Conservation (phyloP, 2,797 vertebrate species). For the Carcharodon carcharias region DNA sequence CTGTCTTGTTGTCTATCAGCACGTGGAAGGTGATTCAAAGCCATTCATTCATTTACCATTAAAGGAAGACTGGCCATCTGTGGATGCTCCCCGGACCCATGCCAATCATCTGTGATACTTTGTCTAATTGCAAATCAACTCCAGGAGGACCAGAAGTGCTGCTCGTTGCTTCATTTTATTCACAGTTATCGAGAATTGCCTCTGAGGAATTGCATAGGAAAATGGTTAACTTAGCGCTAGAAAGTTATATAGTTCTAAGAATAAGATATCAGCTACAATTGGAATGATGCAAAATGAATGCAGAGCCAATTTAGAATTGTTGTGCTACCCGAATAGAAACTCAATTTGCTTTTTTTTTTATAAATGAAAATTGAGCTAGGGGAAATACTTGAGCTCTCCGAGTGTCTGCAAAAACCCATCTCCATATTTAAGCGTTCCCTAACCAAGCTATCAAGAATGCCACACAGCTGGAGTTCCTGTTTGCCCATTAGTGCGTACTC, state of each 20-base stretch:
- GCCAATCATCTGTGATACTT: background rate
- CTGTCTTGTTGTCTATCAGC: conserved; percentile 20
- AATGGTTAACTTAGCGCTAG: background rate
- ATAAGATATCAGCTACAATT: background rate
- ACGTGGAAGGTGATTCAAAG: background rate
- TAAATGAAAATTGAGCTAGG: background rate
- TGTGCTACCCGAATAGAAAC: background rate
- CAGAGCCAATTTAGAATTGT: background rate
- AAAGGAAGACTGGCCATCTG: conserved; percentile 4
- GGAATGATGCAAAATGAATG: background rate
- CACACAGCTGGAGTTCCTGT: background rate
- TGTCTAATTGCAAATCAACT: background rate
- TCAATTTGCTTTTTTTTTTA: background rate
- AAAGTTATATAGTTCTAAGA: background rate
- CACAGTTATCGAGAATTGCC: background rate
- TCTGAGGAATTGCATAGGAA: background rate
- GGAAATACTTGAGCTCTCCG: background rate
- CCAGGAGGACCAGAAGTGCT: too few species aligned
- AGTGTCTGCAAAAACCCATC: too few species aligned
- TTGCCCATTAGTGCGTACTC: background rate
- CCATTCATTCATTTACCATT: conserved; percentile 16
- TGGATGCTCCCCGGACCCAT: background rate
- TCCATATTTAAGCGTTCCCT: background rate
- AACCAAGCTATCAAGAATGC: too few species aligned
- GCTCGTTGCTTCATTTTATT: background rate